A percentile compares a stretch with the other conserved stretches of the same genome.
Conservation (phyloP, 2,797 vertebrate genomes). For the Crotalus adamanteus region DNA sequence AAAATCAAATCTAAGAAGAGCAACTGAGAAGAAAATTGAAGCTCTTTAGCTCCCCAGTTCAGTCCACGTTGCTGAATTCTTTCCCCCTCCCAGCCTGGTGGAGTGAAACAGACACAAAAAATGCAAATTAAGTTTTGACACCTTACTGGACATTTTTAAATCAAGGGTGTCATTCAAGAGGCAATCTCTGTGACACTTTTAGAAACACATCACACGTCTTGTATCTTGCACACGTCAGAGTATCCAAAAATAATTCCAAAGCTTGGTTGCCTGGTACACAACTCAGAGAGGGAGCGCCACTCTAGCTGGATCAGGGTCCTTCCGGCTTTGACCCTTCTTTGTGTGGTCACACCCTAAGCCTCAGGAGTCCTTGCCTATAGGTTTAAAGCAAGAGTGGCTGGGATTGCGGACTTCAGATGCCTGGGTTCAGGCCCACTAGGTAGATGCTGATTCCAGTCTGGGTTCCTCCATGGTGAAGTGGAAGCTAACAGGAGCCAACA, state of each 20-base stretch:
- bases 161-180: slow-evolving; percentile 76
- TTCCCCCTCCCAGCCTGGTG: slow-evolving; percentile 36
- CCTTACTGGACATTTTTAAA: slow-evolving; percentile 62
- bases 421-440: neutral
- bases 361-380: slow-evolving; percentile 50
- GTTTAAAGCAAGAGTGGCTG: slow-evolving; percentile 24
- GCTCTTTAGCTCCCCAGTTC: slow-evolving; percentile 51
- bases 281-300: neutral
- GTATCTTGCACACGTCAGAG: slow-evolving; percentile 76
- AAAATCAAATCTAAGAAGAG: slow-evolving; percentile 44
- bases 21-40: slow-evolving; percentile 51
- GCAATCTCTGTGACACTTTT: slow-evolving; percentile 74
- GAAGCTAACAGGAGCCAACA: neutral
- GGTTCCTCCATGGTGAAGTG: neutral
- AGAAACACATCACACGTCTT: slow-evolving; percentile 73
- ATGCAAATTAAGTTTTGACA: slow-evolving; percentile 63
- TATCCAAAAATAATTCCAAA: slow-evolving; percentile 76
- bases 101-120: slow-evolving; percentile 45
- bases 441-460: neutral
- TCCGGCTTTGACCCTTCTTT: slow-evolving; percentile 36
- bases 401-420: neutral
- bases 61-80: slow-evolving; percentile 46
- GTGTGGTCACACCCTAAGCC: slow-evolving; percentile 29
- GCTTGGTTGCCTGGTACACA: slow-evolving; percentile 47
- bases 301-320: slow-evolving; percentile 11